phyloP scores from a whole-genome alignment of 2,888 invertebrate species.

The Conistra vaccinii region DNA sequence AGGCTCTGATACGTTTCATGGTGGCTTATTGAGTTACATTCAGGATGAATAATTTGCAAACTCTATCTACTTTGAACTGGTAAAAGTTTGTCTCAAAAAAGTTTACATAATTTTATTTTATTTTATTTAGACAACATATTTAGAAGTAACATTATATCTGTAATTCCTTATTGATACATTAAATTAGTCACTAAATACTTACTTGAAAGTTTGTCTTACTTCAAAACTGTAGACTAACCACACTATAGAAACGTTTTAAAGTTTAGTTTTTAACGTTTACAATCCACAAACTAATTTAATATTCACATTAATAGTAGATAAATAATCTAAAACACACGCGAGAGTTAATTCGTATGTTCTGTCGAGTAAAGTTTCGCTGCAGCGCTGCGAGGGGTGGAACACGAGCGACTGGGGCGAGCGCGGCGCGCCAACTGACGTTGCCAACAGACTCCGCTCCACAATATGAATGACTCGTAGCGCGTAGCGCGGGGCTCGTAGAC shows the following conservation, averaged over 20 bases:
- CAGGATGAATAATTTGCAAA: not conserved
- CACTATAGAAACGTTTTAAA: conserved; percentile 32
- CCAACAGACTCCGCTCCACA: conserved; percentile 24
- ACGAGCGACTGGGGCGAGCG: conserved; percentile 57
- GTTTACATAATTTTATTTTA: not conserved
- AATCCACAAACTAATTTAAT: conserved; percentile 43
- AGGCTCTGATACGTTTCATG: not conserved
- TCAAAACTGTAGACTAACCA: conserved; percentile 5
- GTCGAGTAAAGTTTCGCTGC: conserved; percentile 63
- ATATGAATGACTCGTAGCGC: conserved; percentile 57
- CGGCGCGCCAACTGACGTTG: conserved; percentile 65
- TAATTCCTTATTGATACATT: not conserved
- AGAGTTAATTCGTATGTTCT: conserved; percentile 37
- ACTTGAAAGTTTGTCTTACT: conserved; percentile 45
- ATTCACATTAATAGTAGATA: conserved; percentile 56
- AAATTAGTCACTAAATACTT: conserved; percentile 31
- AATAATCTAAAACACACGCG: conserved; percentile 44
- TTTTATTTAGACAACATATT: not conserved
- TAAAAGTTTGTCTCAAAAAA: not conserved
- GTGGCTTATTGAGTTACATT: not conserved
- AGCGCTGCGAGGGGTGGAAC: conserved; percentile 5
- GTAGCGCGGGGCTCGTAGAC: conserved; percentile 59
- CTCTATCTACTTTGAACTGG: not conserved
- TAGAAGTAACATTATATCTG: not conserved
- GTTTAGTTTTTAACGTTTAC: conserved; percentile 8